Percentiles rank a stretch among this genome's conserved stretches.
Evolutionary conservation across 2,113 vertebrate species (phyloP).

Genomic region (Ovis aries): ARS-UI_Ramb_v3.0 NC_056056.1:127318501-127319000

Average conservation of each 20-base stretch:
- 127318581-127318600: not conserved
- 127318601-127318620: not conserved
- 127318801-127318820: not conserved
- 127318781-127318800: not conserved
- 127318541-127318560: not conserved
- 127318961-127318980: not conserved
- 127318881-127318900: not conserved
- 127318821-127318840: not conserved
- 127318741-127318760: not conserved
- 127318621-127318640: not conserved
- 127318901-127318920: not conserved
- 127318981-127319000: not conserved
- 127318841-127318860: not conserved
- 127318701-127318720: not conserved
- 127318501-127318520: not conserved
- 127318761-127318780: not conserved
- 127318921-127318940: not conserved
- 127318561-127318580: not conserved
- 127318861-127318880: not conserved
- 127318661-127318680: not conserved
- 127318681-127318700: not conserved
- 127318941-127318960: not conserved
- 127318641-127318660: not conserved
- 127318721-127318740: not conserved
- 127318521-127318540: not conserved